Evolutionary conservation across 2,888 invertebrate genomes (phyloP).

Genomic region (Drosophila aldrichi): DNA sequence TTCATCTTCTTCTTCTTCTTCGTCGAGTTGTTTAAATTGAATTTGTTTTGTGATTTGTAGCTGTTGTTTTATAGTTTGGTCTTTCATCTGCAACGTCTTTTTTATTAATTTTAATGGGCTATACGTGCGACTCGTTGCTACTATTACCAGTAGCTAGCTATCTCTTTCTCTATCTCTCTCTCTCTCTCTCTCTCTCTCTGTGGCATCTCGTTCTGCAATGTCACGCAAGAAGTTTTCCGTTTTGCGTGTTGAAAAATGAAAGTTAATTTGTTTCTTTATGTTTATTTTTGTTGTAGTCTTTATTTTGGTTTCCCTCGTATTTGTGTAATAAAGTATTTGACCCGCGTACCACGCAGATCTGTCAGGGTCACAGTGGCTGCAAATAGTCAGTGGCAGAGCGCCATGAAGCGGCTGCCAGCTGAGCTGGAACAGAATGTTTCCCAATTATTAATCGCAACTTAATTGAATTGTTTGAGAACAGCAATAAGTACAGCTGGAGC

Average conservation of each 20-base stretch:
- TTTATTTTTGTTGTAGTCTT: constrained; percentile 20
- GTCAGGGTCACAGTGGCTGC: constrained; percentile 33
- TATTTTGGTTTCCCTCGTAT: constrained; percentile 3
- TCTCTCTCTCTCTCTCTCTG: constrained; percentile 10
- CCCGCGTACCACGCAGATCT: constrained; percentile 20
- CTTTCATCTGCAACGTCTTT: constrained; percentile 16
- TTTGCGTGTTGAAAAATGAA: constrained; percentile 79
- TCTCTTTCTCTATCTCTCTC: no score
- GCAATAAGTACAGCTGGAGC: constrained; percentile 31
- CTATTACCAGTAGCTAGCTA: constrained; percentile 26
- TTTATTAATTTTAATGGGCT: constrained; percentile 70
- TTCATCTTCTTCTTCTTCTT: constrained; percentile 1
- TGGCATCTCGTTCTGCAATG: constrained; percentile 61
- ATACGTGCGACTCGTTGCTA: constrained; percentile 59
- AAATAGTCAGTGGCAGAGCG: constrained; percentile 54
- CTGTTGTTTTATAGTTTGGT: constrained; percentile 36
- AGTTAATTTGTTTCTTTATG: constrained; percentile 57
- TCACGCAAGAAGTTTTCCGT: constrained; percentile 74
- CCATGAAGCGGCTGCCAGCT: constrained; percentile 36
- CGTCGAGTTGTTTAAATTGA: constrained; percentile 40
- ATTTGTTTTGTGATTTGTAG: constrained; percentile 58
- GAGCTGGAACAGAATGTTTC: constrained; percentile 64
- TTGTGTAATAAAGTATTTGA: constrained; percentile 41
- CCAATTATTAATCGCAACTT: constrained; percentile 71
- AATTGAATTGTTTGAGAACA: constrained; percentile 72